phyloP scores from a whole-genome alignment of 2,888 invertebrate species.

The Sinelater perroti region DNA sequence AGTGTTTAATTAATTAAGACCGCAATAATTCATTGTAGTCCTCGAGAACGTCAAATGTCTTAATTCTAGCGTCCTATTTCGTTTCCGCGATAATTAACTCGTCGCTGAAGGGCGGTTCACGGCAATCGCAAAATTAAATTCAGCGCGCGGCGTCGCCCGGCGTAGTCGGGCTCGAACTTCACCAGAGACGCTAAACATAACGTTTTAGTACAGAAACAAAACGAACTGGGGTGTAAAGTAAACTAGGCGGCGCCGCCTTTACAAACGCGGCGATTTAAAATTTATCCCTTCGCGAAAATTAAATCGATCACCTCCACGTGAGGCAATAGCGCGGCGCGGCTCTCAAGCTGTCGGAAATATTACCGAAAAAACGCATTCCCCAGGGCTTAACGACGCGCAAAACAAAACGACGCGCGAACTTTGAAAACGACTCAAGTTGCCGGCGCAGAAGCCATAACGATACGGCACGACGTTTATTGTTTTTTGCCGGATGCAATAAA shows the following conservation, averaged over 20 bases:
- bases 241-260: conserved; percentile 1
- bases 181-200: not conserved
- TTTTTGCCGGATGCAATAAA: conserved; percentile 33
- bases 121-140: conserved; percentile 32
- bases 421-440: conserved; percentile 26
- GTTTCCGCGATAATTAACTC: conserved; percentile 56
- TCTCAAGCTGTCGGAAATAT: not conserved
- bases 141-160: conserved; percentile 21
- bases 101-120: conserved; percentile 47
- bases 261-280: not conserved
- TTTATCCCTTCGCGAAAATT: conserved; percentile 1
- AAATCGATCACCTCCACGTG: not conserved
- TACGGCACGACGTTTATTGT: conserved; percentile 33
- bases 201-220: conserved; percentile 2
- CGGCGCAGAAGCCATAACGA: conserved; percentile 28
- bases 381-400: conserved; percentile 3
- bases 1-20: conserved; percentile 53
- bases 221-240: not conserved
- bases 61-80: conserved; percentile 53
- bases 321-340: not conserved
- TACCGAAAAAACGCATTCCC: too few species aligned
- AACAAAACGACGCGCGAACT: conserved; percentile 11
- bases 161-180: conserved; percentile 4
- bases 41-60: conserved; percentile 56
- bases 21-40: conserved; percentile 48